Conservation (phyloP, 2,113 vertebrate species). For the Albula goreensis region DNA sequence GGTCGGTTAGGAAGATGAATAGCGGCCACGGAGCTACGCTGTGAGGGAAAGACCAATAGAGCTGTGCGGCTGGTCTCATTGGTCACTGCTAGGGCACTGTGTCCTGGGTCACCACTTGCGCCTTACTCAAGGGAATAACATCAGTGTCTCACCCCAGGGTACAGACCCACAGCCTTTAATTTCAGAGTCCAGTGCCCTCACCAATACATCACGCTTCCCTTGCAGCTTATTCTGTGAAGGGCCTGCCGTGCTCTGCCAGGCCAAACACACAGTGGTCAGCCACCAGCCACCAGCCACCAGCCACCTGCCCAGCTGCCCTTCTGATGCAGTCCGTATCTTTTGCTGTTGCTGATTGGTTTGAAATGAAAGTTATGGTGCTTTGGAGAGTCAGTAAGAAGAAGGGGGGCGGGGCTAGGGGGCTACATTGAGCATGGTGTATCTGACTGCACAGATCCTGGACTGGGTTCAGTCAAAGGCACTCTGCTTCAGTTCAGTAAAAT, state of each 20-base stretch:
- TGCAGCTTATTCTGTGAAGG: not conserved
- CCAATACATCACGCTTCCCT: not conserved
- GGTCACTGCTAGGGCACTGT: not conserved
- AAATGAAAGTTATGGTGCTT: too few species aligned
- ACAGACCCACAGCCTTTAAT: not conserved
- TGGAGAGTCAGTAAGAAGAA: too few species aligned
- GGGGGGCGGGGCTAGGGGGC: too few species aligned
- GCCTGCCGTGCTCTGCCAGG: not conserved
- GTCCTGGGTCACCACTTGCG: not conserved
- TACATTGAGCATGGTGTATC: too few species aligned
- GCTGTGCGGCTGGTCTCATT: not conserved
- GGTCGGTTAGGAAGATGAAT: conserved; percentile 14
- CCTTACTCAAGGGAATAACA: not conserved
- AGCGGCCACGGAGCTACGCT: too few species aligned
- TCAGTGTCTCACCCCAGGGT: not conserved
- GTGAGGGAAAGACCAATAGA: not conserved
- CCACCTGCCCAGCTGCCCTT: not conserved
- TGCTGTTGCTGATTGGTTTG: too few species aligned
- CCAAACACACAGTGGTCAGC: not conserved
- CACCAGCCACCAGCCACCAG: not conserved
- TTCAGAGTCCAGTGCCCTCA: not conserved
- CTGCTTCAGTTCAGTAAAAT: too few species aligned
- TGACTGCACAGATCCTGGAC: too few species aligned
- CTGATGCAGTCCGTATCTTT: not conserved
- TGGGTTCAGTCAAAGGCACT: too few species aligned